Percentiles rank a stretch among this genome's conserved stretches.
phyloP scores from a whole-genome alignment of 1,140 invertebrate genomes.

The Temnothorax curvispinosus region DNA sequence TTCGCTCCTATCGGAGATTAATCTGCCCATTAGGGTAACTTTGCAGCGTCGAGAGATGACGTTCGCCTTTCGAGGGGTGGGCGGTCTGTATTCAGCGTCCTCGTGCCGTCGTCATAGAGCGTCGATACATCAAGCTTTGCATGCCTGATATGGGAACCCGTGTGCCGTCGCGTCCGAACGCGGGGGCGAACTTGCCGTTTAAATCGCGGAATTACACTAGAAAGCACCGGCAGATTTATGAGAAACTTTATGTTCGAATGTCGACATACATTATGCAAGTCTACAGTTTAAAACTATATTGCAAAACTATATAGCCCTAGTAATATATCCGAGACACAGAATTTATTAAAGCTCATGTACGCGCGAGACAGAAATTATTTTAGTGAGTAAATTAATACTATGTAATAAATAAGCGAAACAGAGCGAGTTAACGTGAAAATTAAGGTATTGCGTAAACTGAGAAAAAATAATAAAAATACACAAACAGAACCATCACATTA shows the following conservation, averaged over 20 bases:
- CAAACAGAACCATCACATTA: not conserved
- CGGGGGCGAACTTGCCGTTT: slow-evolving; percentile 59
- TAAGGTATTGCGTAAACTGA: not conserved
- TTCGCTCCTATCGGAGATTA: slow-evolving; percentile 81
- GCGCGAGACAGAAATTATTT: not conserved
- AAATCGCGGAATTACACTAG: slow-evolving; percentile 70
- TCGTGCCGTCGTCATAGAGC: slow-evolving; percentile 81
- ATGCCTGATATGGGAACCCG: slow-evolving; percentile 85
- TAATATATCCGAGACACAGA: not conserved
- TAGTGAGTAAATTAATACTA: not conserved
- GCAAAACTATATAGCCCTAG: not conserved
- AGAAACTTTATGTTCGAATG: slow-evolving; percentile 48
- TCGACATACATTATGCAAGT: slow-evolving; percentile 19
- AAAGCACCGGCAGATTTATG: slow-evolving; percentile 60
- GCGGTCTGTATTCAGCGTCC: slow-evolving; percentile 81
- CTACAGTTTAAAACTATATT: slow-evolving; percentile 1
- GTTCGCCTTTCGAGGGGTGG: slow-evolving; percentile 78
- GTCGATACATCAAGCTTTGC: slow-evolving; percentile 86
- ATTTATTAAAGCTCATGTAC: not conserved
- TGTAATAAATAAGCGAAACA: not conserved
- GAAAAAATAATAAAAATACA: not conserved
- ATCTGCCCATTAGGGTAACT: slow-evolving; percentile 85
- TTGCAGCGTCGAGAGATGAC: slow-evolving; percentile 69
- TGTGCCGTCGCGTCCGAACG: slow-evolving; percentile 39
- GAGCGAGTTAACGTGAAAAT: not conserved